phyloP scores from a whole-genome alignment of 2,113 vertebrate genomes.

The Rhizomys pruinosus region DNA sequence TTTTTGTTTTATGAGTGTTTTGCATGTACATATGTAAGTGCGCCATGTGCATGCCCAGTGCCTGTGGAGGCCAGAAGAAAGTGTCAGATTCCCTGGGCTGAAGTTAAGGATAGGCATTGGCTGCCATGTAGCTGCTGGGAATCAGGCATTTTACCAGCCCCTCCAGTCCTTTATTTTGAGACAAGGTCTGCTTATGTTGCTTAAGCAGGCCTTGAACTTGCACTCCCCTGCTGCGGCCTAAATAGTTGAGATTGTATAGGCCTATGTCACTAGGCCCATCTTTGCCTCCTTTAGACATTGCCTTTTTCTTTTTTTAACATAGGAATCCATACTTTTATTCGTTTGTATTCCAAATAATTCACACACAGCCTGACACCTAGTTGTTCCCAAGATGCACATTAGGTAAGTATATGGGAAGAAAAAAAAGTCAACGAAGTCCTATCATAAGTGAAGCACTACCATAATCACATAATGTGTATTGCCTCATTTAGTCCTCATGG shows the following conservation, averaged over 20 bases:
- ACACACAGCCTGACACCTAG: neutral
- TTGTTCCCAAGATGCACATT: neutral
- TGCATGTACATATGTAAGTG: too few species aligned
- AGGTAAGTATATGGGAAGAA: neutral
- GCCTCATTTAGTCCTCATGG: neutral
- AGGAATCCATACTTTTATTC: neutral
- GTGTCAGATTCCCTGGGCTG: too few species aligned
- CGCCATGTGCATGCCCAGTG: too few species aligned
- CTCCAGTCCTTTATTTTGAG: neutral
- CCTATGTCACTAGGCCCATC: neutral
- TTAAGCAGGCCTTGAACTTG: neutral
- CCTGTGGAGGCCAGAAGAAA: too few species aligned
- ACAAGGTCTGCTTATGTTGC: neutral
- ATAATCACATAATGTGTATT: rapidly evolving
- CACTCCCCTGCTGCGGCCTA: too few species aligned
- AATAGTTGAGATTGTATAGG: neutral
- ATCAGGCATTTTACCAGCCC: too few species aligned
- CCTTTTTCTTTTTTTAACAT: neutral
- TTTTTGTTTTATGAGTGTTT: too few species aligned
- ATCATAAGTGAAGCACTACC: neutral
- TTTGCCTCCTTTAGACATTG: neutral
- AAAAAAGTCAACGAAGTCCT: neutral
- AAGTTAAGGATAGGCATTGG: too few species aligned
- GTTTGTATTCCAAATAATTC: neutral
- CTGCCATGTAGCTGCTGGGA: too few species aligned